Evolutionary conservation across 2,888 invertebrate genomes (phyloP), one percentile per base, ranked within the genome.

Genomic region (Hirtodrosophila duncani): DNA sequence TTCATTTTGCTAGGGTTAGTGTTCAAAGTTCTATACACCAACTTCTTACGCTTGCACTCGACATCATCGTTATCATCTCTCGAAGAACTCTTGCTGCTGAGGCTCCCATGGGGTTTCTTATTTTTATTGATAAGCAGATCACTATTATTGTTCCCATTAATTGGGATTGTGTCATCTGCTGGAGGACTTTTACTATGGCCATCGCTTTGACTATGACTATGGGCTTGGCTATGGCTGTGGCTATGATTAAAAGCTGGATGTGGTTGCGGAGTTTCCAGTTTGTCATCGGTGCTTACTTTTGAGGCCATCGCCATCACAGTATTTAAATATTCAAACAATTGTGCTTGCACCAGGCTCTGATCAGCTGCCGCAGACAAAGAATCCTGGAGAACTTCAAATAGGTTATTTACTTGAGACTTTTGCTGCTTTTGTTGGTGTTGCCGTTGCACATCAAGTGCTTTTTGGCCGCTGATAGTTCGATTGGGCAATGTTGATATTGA

Each of bases 241-340:
- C 14, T 44, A 16, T 3, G 43, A 14, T 26, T 34, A 20, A 10
- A 55, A 13, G 8, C 23, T 9, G 33, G 39, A 20, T 27, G 34
- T 33, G 48, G 17, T 16, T 30, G 26, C 17, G 43, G 20, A 10
- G 39, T 21, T n/a, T 9, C 18, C 34, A 52, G 43, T 13, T 42
- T 48, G 3, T 49, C 46, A 14, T 71, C 41, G 29, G 23, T 21
- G 14, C 23, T 36, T 23, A 13, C 31, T 30, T 38, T 53, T 31
- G 67, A 63, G 38, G 62, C 79, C 71, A 72, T 72, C 37, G 62
- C 79, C 71, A 72, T 72, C 37, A 53, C 68, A 44, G 33, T 13
- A 11, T 5, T 23, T 11, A 29, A 36, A 17, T 20, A 10, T 37
- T 29, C 14, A n/a, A n/a, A n/a, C n/a, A n/a, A n/a, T 16, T 11